Base-by-base conservation (phyloP, 64 coral and sea anemone genomes). In the Orbicella faveolata region DNA sequence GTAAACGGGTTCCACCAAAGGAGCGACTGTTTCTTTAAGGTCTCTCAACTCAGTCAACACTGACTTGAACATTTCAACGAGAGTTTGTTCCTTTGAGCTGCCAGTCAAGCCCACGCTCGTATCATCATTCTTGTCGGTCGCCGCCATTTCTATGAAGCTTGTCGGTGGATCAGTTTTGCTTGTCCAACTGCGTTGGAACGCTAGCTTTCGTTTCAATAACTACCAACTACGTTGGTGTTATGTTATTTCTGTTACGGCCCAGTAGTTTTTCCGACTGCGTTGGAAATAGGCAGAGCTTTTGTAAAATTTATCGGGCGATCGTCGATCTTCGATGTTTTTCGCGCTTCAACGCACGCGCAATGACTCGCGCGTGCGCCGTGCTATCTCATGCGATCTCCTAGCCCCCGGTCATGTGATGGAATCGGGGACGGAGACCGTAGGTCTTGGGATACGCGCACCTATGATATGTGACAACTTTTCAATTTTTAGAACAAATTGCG, bases 1-100 rank as follows among this genome's bases (percentile, higher is more conserved):
- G 44, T 55, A 21, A 35, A 33, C 72, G 30, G 26, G 63, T 76
- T 88, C 72, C 23, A 88, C 44, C 19, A 88, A 36, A 36, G 39
- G 6, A 37, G 33, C 30, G 26, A 76, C 86, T 55, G 86, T 88
- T 88, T 88, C 21, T 88, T 88, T 88, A 3, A 88, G 59, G 0
- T 88, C 87, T 89, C 65, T 78, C 35, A 89, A 36, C 87, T 89
- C 87, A 36, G 6, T 89, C 87, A 79, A 12, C 61, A 68, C 87
- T 77, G 87, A 89, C 20, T 48, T 89, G 61, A 89, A 89, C 87
- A 89, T 89, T 64, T 41, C 74, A 79, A 57, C 16, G 21, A 89
- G 61, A 76, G 57, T 51, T 79, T 30, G 35, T 12, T 1, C n/a
- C 53, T 77, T 61, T 89, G 73, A 57, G 54, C 54, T 63, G 61